Base-by-base conservation (phyloP, 2,797 vertebrate species). In the Arrhamphus sclerolepis region DNA sequence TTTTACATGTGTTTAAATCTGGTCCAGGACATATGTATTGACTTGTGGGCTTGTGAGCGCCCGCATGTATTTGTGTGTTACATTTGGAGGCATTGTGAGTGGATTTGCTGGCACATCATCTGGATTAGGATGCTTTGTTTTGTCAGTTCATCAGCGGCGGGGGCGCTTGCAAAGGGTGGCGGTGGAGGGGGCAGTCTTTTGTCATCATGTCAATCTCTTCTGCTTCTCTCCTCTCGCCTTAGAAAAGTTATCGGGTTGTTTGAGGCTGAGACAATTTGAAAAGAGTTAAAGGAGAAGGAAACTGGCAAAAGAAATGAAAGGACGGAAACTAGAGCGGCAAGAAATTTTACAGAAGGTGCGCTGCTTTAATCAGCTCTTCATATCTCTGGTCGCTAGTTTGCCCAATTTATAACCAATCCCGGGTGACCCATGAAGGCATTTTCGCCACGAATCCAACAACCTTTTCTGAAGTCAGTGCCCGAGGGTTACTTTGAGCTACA, bases 61-160 rank as follows among this genome's bases (percentile, higher is more conserved):
- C 58, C 69, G 50, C 20, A 24, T 47, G 60, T 8, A 6, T 34
- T 44, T 57, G 24, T 38, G 51, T 29, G 53, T 39, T 42, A 4
- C 19, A 42, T 62, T 56, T 60, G 38, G 6, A 20, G 68, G 71
- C 59, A 60, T 73, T 82, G 77, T 74, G 72, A 84, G 73, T 72
- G 75, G 87, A 87, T 90, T 87, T 75, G 75, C 62, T 52, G 74
- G 71, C 77, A 78, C 83, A 75, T 91, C 89, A 87, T 83, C 47
- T 41, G 77, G 88, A 91, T 92, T 90, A 91, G 72, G 86, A 77
- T 56, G 77, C 83, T 82, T 66, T 69, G 82, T 88, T 90, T 85
- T 89, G 89, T 89, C 79, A 87, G 86, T 63, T 81, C 79, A 81
- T 86, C 65, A 59, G 80, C 47, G 41, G 72, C 22, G 67, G 78